These are phyloP conservation scores for Forficula auricularia DNA, from an alignment of 1,140 invertebrate species.

Conservation along the genomic window DNA sequence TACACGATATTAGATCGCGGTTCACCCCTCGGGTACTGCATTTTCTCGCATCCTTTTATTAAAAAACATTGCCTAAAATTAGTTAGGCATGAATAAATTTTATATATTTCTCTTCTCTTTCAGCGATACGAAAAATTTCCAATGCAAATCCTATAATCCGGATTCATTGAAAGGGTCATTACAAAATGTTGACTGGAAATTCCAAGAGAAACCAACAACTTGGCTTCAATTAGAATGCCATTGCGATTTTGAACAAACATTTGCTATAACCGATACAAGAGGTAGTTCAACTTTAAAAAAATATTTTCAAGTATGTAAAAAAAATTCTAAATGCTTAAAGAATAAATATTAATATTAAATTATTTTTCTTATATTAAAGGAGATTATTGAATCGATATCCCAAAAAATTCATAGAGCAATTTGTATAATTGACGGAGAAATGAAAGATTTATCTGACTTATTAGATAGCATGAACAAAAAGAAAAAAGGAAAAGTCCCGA, in stretches of 20 bases:
- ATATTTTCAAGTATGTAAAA: conserved; percentile 49
- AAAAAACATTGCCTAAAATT: too few relatives aligned
- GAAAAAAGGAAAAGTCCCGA: conserved; percentile 29
- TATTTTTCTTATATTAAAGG: conserved; percentile 28
- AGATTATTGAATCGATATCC: conserved; percentile 35
- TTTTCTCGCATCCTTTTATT: too few relatives aligned
- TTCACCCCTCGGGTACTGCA: too few relatives aligned
- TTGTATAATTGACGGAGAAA: conserved; percentile 41
- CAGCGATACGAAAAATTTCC: too few relatives aligned
- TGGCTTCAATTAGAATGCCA: conserved; percentile 54
- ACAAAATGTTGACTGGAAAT: conserved; percentile 43
- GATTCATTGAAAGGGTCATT: conserved; percentile 18
- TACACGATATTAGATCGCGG: too few relatives aligned
- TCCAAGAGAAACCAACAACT: conserved; percentile 36
- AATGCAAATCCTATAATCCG: too few relatives aligned
- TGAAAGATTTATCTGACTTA: conserved; percentile 31
- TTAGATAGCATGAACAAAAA: conserved; percentile 36
- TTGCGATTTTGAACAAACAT: conserved; percentile 45
- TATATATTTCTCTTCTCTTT: too few relatives aligned
- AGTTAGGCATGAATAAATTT: too few relatives aligned
- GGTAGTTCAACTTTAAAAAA: conserved; percentile 38
- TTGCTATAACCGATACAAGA: conserved; percentile 36
- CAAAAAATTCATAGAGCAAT: conserved; percentile 36
- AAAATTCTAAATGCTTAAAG: too few relatives aligned
- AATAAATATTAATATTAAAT: too few relatives aligned